These are phyloP conservation scores for Drosophila erecta DNA, from an alignment of 1,140 invertebrate species.

Conservation along the genomic window DNA sequence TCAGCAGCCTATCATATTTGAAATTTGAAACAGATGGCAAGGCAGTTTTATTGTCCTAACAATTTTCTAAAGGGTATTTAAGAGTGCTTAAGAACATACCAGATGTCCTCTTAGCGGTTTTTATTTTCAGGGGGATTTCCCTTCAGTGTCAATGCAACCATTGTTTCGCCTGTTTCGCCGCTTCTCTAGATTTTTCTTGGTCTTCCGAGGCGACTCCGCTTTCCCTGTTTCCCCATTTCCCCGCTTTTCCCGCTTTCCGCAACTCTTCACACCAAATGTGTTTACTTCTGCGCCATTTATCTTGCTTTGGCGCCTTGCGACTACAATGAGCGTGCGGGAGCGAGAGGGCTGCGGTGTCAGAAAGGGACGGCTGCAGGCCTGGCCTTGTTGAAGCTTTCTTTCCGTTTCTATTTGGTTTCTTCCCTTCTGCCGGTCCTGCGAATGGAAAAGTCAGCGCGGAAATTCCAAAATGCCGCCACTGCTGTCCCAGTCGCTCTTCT, in stretches of 20 bases:
- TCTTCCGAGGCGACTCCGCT: constrained; percentile 18
- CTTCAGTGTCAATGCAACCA: constrained; percentile 51
- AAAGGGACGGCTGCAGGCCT: constrained; percentile 8
- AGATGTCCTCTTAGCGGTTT: background rate
- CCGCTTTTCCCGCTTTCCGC: constrained; percentile 15
- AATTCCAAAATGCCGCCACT: constrained; percentile 35
- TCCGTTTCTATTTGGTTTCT: constrained; percentile 34
- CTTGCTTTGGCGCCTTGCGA: constrained; percentile 75
- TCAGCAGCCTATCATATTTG: too few species aligned
- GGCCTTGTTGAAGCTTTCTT: constrained; percentile 32
- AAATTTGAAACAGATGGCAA: too few species aligned
- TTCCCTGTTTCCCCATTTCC: background rate
- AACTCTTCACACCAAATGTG: constrained; percentile 75
- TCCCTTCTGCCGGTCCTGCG: constrained; percentile 1
- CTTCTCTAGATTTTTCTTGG: constrained; percentile 59
- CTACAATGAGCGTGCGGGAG: constrained; percentile 44
- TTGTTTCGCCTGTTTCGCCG: constrained; percentile 57
- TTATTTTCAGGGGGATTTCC: constrained; percentile 11
- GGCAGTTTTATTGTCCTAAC: too few species aligned
- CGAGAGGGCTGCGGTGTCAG: constrained; percentile 1
- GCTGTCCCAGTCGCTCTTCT: background rate
- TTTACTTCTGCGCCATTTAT: constrained; percentile 79
- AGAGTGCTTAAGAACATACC: background rate
- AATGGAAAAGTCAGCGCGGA: constrained; percentile 48
- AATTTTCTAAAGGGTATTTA: background rate